phyloP scores from a whole-genome alignment of 2,888 invertebrate genomes.

The Cistogaster globosa region DNA sequence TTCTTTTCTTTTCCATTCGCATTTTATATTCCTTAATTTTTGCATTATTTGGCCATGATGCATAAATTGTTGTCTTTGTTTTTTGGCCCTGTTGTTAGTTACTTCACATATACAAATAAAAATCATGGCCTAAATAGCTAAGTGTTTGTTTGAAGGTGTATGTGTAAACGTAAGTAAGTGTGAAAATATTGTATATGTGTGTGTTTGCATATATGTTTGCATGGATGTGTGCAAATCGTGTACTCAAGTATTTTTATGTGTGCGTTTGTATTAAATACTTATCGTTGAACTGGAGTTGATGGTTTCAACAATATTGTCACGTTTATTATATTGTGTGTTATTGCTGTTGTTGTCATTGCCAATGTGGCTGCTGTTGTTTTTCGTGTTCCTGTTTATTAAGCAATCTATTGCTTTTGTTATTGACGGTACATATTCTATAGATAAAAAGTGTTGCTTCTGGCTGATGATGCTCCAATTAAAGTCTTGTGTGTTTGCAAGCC shows the following conservation, averaged over 20 bases:
- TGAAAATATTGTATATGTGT: conserved; percentile 3
- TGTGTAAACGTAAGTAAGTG: conserved; percentile 19
- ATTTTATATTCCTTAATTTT: not conserved
- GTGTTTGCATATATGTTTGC: too few relatives aligned
- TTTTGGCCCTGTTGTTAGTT: conserved; percentile 28
- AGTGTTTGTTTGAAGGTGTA: conserved; percentile 5
- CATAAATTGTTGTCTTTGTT: conserved; percentile 16
- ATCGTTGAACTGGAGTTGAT: conserved; percentile 37
- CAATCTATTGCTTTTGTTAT: conserved; percentile 51
- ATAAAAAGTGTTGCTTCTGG: conserved; percentile 41
- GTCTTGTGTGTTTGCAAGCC: not conserved
- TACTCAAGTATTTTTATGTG: conserved; percentile 4
- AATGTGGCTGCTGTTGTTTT: conserved; percentile 8
- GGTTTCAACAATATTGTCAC: conserved; percentile 65
- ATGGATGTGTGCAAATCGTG: conserved; percentile 13
- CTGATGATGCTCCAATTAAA: conserved; percentile 21
- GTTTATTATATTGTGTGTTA: conserved; percentile 46
- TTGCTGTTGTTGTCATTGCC: conserved; percentile 11
- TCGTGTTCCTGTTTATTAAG: conserved; percentile 18
- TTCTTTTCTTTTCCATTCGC: conserved; percentile 10
- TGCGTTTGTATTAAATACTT: not conserved
- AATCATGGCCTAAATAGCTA: conserved; percentile 14
- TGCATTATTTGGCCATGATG: conserved; percentile 24
- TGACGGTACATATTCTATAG: conserved; percentile 12
- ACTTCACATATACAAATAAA: conserved; percentile 1